Conservation (phyloP, 2,113 vertebrate species). For the Embiotoca jacksoni region DNA sequence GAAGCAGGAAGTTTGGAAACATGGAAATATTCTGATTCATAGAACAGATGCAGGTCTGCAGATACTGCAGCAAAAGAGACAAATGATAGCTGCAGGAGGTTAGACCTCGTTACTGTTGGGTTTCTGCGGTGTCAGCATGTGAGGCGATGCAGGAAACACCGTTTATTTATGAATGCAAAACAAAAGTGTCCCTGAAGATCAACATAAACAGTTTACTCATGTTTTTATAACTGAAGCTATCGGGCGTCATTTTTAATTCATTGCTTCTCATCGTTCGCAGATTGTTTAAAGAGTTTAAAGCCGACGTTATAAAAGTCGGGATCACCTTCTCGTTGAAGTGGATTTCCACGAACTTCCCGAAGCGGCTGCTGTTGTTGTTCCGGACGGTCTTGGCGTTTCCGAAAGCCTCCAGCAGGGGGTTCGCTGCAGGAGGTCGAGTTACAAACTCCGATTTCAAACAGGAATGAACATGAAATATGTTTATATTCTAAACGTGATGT, state of each 20-base stretch:
- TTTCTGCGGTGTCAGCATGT: slow-evolving; percentile 4
- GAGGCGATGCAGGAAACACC: background rate
- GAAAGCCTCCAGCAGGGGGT: slow-evolving; percentile 95
- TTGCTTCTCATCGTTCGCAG: background rate
- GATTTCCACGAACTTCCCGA: slow-evolving; percentile 99
- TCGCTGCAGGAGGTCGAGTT: slow-evolving; percentile 84
- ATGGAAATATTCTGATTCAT: too few species aligned
- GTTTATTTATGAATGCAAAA: slow-evolving; percentile 2
- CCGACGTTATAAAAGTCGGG: background rate
- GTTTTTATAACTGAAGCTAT: background rate
- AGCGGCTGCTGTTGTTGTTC: slow-evolving; percentile 99
- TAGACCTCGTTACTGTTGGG: background rate
- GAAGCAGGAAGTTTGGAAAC: background rate
- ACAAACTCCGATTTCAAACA: background rate
- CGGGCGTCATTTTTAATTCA: slow-evolving; percentile 14
- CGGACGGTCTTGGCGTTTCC: slow-evolving; percentile 98
- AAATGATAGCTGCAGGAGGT: background rate
- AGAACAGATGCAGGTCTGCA: background rate
- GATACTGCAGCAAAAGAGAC: background rate
- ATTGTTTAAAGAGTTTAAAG: background rate
- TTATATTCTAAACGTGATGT: background rate
- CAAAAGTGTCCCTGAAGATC: background rate
- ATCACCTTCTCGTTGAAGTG: slow-evolving; percentile 97
- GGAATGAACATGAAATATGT: too few species aligned
- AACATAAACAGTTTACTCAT: background rate